Evolutionary conservation across 2,888 invertebrate species (phyloP), one percentile per base, ranked within the genome.

Genomic region (Toxonevra muliebris): DNA sequence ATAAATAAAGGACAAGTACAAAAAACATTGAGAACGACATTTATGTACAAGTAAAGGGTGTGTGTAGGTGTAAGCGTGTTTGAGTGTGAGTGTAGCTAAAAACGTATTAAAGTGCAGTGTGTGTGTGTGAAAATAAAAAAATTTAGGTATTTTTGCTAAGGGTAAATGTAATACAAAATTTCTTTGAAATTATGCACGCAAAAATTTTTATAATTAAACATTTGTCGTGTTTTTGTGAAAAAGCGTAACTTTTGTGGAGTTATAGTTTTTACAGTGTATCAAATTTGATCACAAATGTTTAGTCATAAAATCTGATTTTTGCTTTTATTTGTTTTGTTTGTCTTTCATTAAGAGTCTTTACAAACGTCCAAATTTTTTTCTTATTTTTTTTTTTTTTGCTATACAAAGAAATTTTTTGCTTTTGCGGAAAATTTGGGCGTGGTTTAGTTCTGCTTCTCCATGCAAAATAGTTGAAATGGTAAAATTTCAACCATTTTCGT

Each of bases 341-440:
- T 76, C 75, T 80, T 82, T 78, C 80, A 82, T 82, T 83, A 83
- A 83, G 83, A 83, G 83, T 78, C 77, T 82, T 83, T 83, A 82
- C 83, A 75, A 78, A 77, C 78, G 82, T 78, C 79, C 80, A 83
- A 81, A 76, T 75, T 75, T 75, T 75, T 72, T 65, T 58, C 11
- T 57, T 50, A 13, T 57, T 61, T n/a, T 65, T n/a, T 15, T 50
- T 48, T 57, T 41, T 58, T 1, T 50, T 11, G 58, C 70, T 63
- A 68, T 30, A 30, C 30, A 12, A 45, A 61, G 48, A 48, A 11
- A 20, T 58, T n/a, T 55, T n/a, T 40, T 43, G 30, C 50, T 17
- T 59, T 53, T 30, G 41, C 13, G 20, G 57, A 68, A 68, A 59
- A 73, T 75, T 78, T 79, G 79, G 76, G 74, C 78, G 77, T 79